Evolutionary conservation across 2,797 vertebrate genomes (phyloP), one percentile per base, ranked within the genome.

Genomic region (Betta splendens): DNA sequence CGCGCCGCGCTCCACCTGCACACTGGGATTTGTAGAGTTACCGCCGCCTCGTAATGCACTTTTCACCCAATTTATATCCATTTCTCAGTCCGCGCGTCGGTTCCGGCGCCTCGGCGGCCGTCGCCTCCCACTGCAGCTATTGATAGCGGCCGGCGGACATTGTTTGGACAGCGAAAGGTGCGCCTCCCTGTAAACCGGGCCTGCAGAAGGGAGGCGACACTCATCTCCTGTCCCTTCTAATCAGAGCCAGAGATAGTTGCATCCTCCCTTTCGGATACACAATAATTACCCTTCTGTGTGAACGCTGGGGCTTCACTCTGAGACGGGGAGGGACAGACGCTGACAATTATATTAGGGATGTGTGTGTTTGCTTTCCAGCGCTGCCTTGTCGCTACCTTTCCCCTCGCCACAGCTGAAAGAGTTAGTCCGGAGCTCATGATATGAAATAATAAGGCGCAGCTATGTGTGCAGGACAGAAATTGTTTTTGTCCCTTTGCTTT

Each of bases 271-370:
- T 94, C 92, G 89, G 93, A 93, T 94, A 92, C 93, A 92, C 75
- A 87, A 92, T 98, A 96, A 97, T 96, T 95, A 95, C 87, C 94
- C 91, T 91, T 92, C 93, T 93, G 92, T 89, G 86, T 88, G 89
- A 87, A 86, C 79, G 81, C 88, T 84, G 92, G 90, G 87, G 92
- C 92, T 91, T 92, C 86, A 90, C 93, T 91, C 91, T 87, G 91
- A 92, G 87, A 83, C 46, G 78, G 89, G 89, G 89, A 90, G 87
- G 87, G 91, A 62, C 89, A 90, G 87, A 88, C 79, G 77, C 88
- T 89, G 85, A 85, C 89, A 91, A 91, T 91, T 92, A 89, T 87
- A 91, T 92, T 87, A 87, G 86, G 85, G 83, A 84, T 87, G 81
- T 87, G 78, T 78, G 81, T 77, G 71, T 81, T 51, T 83, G 57